Conservation (phyloP, 2,888 invertebrate species). For the Euzophera pinguis region DNA sequence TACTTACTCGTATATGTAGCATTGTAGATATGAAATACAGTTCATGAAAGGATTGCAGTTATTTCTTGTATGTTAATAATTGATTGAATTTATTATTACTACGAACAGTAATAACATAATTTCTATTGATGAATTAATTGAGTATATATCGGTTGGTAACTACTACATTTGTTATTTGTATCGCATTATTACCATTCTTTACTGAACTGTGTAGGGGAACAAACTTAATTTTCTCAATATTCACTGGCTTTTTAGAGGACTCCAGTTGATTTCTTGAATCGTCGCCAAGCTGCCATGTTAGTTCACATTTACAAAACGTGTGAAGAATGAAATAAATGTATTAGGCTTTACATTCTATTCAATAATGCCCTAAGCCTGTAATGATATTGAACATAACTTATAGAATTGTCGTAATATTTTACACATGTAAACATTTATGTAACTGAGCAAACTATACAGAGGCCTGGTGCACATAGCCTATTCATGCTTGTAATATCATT, state of each 20-base stretch:
- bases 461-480: no score
- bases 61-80: background rate
- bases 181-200: background rate
- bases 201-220: background rate
- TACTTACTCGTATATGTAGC: no score
- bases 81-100: background rate
- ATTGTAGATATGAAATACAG: no score
- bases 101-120: background rate
- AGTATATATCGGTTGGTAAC: no score
- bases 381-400: background rate
- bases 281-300: constrained; percentile 50
- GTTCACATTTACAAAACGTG: constrained; percentile 50
- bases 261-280: constrained; percentile 55
- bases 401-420: no score
- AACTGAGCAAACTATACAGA: no score
- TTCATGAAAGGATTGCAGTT: no score
- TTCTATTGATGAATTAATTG: background rate
- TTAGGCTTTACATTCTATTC: constrained; percentile 18
- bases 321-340: constrained; percentile 40
- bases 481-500: no score
- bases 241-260: constrained; percentile 15
- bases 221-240: constrained; percentile 17
- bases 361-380: background rate
- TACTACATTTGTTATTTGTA: no score
- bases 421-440: no score